Evolutionary conservation across 2,888 invertebrate species (phyloP).

Genomic region (Lochmaea crataegi): DNA sequence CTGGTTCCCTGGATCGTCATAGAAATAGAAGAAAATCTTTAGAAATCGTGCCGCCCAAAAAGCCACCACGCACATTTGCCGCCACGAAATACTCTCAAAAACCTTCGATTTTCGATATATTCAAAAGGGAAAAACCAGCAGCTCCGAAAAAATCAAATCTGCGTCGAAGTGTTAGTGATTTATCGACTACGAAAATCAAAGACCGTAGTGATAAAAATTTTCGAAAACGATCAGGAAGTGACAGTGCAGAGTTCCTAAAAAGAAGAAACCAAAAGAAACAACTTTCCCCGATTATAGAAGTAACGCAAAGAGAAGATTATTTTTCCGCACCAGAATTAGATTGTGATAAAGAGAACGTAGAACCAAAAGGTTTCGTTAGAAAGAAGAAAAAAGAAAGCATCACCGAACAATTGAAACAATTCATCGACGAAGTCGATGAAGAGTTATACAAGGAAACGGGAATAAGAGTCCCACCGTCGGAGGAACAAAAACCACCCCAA

Average conservation of each 20-base stretch:
- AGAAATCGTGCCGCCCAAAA: conserved; percentile 65
- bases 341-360: conserved; percentile 38
- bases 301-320: conserved; percentile 77
- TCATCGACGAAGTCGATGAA: conserved; percentile 61
- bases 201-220: conserved; percentile 34
- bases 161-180: conserved; percentile 66
- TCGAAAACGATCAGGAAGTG: conserved; percentile 69
- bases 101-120: conserved; percentile 75
- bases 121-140: conserved; percentile 72
- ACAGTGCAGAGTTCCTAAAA: conserved; percentile 45
- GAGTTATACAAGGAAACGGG: conserved; percentile 60
- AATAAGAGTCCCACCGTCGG: conserved; percentile 47
- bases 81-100: conserved; percentile 68
- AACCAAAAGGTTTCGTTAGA: conserved; percentile 43
- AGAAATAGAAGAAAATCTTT: conserved; percentile 67
- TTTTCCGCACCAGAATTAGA: conserved; percentile 53
- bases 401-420: conserved; percentile 60
- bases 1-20: conserved; percentile 56
- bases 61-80: conserved; percentile 64
- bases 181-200: conserved; percentile 68
- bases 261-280: conserved; percentile 73
- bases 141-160: conserved; percentile 68
- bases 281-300: conserved; percentile 84
- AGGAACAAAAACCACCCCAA: conserved; percentile 49
- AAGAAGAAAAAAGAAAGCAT: conserved; percentile 55